phyloP scores from a whole-genome alignment of 1,140 invertebrate genomes.

The Lamellibrachia luymesi region DNA sequence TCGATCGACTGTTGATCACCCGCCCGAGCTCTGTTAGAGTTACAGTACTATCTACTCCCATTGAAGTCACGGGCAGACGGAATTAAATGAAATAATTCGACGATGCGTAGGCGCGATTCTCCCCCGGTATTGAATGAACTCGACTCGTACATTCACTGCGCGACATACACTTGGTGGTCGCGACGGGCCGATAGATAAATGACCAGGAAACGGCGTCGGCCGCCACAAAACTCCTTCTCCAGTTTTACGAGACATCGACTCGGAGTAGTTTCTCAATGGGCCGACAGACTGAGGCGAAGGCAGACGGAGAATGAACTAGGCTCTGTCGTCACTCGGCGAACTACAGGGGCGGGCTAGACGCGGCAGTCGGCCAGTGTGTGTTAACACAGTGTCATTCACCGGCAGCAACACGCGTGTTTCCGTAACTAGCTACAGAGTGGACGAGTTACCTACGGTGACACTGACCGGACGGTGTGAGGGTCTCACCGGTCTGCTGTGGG shows the following conservation, averaged over 20 bases:
- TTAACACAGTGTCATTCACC: not conserved
- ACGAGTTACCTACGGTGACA: not conserved
- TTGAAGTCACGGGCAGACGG: not conserved
- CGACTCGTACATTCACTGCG: not conserved
- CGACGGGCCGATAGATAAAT: not conserved
- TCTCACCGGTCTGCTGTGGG: not conserved
- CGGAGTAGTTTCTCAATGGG: not conserved
- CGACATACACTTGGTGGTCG: not conserved
- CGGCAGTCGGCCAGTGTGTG: not conserved
- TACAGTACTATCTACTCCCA: not conserved
- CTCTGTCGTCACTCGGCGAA: not conserved
- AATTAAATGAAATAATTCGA: not conserved
- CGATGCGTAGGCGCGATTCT: not conserved
- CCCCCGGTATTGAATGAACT: not conserved
- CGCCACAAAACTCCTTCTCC: not conserved
- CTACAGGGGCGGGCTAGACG: not conserved
- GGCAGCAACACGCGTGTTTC: not conserved
- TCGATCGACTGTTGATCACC: not conserved
- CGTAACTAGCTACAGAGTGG: not conserved
- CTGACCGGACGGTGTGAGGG: not conserved
- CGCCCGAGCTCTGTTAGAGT: not conserved
- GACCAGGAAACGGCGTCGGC: not conserved
- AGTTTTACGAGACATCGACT: not conserved
- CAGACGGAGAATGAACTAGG: not conserved
- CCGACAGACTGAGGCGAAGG: not conserved